Conservation (phyloP, 2,888 invertebrate species). For the Salpingus planirostris region DNA sequence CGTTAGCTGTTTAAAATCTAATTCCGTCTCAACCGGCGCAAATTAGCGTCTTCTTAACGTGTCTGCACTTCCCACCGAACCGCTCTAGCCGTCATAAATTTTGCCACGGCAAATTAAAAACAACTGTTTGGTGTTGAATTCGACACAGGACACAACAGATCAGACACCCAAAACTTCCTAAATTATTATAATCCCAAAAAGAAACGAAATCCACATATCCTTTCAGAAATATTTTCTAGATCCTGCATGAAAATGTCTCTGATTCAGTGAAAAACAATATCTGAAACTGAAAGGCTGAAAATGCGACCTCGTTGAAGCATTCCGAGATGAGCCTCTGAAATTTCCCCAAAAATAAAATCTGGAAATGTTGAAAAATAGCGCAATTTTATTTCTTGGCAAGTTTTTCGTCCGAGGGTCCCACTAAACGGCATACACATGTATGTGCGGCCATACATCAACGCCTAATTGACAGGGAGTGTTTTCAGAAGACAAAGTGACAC, state of each 20-base stretch:
- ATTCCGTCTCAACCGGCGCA: slow-evolving; percentile 41
- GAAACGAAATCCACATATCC: no score
- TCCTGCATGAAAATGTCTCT: no score
- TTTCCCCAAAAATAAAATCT: slow-evolving; percentile 32
- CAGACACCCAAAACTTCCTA: no score
- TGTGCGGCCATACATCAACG: slow-evolving; percentile 40
- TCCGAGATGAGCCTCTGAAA: slow-evolving; percentile 1
- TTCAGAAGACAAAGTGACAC: slow-evolving; percentile 43
- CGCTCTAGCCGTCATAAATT: slow-evolving; percentile 37
- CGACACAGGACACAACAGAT: slow-evolving; percentile 10
- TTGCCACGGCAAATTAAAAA: slow-evolving; percentile 43
- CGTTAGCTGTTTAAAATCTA: slow-evolving; percentile 44
- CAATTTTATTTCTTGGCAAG: slow-evolving; percentile 16
- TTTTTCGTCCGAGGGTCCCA: slow-evolving; percentile 9
- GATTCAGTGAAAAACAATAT: no score
- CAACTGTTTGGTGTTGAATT: slow-evolving; percentile 40
- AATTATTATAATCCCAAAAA: no score
- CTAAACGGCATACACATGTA: slow-evolving; percentile 23
- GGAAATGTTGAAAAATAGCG: slow-evolving; percentile 28
- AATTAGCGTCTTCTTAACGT: slow-evolving; percentile 40
- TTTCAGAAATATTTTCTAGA: no score
- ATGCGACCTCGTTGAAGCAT: background rate
- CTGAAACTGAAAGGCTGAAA: no score
- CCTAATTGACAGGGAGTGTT: slow-evolving; percentile 42
- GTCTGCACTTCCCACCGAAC: slow-evolving; percentile 39